Percentiles rank a stretch among this genome's conserved stretches.
Evolutionary conservation across 2,797 vertebrate species (phyloP).

Genomic region (Discoglossus pictus): DNA sequence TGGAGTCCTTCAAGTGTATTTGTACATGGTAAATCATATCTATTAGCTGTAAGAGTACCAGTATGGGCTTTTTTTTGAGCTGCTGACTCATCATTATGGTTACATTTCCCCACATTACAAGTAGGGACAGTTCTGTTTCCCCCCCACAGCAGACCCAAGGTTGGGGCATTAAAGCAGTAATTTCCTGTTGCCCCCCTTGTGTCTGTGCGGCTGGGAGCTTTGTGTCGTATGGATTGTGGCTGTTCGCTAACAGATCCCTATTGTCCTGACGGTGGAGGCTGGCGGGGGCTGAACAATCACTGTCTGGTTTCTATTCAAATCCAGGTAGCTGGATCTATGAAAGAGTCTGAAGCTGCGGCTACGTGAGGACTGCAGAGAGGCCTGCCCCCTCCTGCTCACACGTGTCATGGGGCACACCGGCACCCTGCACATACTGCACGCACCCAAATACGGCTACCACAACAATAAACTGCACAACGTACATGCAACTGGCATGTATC

Average conservation of each 20-base stretch:
- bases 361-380: slow-evolving; percentile 60
- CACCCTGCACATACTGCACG: slow-evolving; percentile 2
- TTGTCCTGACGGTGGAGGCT: slow-evolving; percentile 84
- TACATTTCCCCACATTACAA: slow-evolving; percentile 49
- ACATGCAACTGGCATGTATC: too few species aligned
- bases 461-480: too few species aligned
- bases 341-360: slow-evolving; percentile 71
- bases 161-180: slow-evolving; percentile 86
- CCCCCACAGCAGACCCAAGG: slow-evolving; percentile 70
- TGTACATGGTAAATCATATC: too few species aligned
- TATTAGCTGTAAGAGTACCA: too few species aligned
- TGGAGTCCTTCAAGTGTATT: too few species aligned
- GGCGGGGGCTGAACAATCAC: slow-evolving; percentile 82
- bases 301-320: slow-evolving; percentile 98
- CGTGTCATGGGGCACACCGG: slow-evolving; percentile 2
- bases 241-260: slow-evolving; percentile 92
- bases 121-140: slow-evolving; percentile 66
- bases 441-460: not conserved
- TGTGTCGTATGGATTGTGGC: slow-evolving; percentile 87
- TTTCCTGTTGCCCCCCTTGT: slow-evolving; percentile 87
- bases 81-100: too few species aligned
- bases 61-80: too few species aligned
- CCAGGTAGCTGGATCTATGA: slow-evolving; percentile 82
- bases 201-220: slow-evolving; percentile 80
- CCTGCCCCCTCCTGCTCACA: not conserved